Conservation (phyloP, 2,797 vertebrate genomes). For the Momotus momota region DNA sequence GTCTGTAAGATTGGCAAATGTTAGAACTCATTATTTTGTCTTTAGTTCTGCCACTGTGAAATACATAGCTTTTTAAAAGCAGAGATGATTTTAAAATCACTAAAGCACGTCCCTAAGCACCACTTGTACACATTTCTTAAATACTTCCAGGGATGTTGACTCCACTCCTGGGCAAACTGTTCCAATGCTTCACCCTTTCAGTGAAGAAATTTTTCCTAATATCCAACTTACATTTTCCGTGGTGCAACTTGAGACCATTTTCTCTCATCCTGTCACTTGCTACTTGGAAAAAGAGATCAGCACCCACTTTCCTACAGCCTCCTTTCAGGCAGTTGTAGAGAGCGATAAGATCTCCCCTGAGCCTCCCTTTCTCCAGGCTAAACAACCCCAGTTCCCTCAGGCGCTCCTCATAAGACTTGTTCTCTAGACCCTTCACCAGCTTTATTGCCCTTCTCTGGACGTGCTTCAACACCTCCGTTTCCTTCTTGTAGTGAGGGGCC, state of each 20-base stretch:
- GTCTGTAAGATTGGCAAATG: neutral
- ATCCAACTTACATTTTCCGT: neutral
- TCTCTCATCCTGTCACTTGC: neutral
- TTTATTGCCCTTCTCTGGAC: neutral
- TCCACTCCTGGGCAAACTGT: neutral
- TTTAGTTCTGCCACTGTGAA: neutral
- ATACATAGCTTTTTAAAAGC: neutral
- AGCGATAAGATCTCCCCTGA: neutral
- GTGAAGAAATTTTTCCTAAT: neutral
- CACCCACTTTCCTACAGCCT: neutral
- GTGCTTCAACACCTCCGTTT: neutral
- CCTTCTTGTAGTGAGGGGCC: neutral
- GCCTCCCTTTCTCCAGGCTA: neutral
- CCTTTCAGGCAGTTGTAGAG: neutral
- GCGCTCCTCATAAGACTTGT: neutral
- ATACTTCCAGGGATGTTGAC: neutral
- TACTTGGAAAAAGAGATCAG: neutral
- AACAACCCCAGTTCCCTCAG: neutral
- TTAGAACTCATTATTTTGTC: neutral
- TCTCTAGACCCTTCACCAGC: neutral
- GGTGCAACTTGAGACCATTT: neutral
- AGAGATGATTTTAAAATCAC: neutral
- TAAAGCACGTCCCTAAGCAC: neutral
- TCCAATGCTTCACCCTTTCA: neutral
- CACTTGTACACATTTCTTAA: neutral